A percentile compares a stretch with the other conserved stretches of the same genome.
Conservation (phyloP, 2,113 vertebrate genomes). For the Ibidorhyncha struthersii region DNA sequence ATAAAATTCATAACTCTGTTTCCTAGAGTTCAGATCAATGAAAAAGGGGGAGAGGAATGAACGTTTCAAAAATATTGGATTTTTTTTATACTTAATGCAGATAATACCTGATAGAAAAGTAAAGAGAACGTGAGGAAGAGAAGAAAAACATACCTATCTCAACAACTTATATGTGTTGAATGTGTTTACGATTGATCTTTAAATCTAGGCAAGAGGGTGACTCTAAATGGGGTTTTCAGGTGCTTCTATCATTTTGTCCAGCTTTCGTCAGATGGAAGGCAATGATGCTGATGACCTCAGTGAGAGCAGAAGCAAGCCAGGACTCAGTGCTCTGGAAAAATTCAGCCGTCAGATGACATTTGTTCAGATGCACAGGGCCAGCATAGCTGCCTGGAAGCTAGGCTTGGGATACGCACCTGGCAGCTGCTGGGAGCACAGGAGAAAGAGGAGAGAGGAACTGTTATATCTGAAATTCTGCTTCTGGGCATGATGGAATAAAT, state of each 20-base stretch:
- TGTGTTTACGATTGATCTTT: background rate
- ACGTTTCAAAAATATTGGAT: background rate
- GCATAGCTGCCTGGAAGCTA: background rate
- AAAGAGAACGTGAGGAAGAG: background rate
- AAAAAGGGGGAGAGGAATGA: background rate
- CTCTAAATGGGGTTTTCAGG: background rate
- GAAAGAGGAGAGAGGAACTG: background rate
- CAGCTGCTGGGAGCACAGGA: background rate
- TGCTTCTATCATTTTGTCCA: background rate
- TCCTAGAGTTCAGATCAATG: background rate
- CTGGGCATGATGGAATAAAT: background rate
- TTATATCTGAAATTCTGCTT: background rate
- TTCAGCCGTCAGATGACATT: background rate
- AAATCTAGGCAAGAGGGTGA: background rate
- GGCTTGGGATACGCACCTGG: background rate
- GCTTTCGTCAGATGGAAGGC: background rate
- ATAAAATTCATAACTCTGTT: background rate
- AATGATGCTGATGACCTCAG: background rate
- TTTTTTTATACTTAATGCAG: background rate
- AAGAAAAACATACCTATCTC: background rate
- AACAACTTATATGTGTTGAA: background rate
- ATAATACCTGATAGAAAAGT: background rate
- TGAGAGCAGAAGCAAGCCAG: background rate
- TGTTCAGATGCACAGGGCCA: background rate
- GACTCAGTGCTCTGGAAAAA: background rate